Base-by-base conservation (phyloP, 2,888 invertebrate genomes). In the Heliconius ethilla region DNA sequence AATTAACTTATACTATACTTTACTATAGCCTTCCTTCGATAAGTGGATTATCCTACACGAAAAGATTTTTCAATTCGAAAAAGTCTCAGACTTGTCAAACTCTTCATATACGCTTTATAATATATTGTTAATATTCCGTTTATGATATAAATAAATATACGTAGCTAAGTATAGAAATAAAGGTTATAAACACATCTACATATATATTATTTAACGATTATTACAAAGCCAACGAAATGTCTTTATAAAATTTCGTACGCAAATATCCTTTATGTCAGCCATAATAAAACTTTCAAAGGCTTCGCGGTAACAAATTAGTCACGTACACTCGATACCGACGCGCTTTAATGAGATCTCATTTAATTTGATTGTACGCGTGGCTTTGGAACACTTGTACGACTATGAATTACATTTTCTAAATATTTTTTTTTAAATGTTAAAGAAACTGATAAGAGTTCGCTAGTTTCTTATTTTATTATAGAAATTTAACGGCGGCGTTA, bases 331-430 rank as follows among this genome's bases (percentile, higher is more conserved):
- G 75, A 79, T 77, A 62, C 70, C 62, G 79, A 62, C 70, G 66
- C 76, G 77, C 65, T 75, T 76, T 77, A 79, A 79, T 67, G 79
- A 79, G 77, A 75, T 59, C 77, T 22, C 70, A 66, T 69, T 69
- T 77, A 72, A 79, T 77, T 75, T 77, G 55, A 79, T 77, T 77
- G 77, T 70, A 63, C 59, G 33, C 18, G n/a, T 67, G n/a, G 67
- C 40, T 69, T 69, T 40, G 25, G 67, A 40, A 40, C 40, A 69
- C 37, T 40, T 69, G 40, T 67, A 9, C 13, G 66, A 66, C 33
- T 33, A 66, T 51, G 51, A 6, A 51, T 29, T 55, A 55, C 10
- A 55, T 55, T 55, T n/a, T n/a, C 55, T 1, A 22, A n/a, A n/a
- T 55, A 55, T 55, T 55, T 55, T 55, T 55, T 51, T 51, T 0